A percentile compares a stretch with the other conserved stretches of the same genome.
Evolutionary conservation across 2,113 vertebrate genomes (phyloP).

Genomic region (Nibea coibor): DNA sequence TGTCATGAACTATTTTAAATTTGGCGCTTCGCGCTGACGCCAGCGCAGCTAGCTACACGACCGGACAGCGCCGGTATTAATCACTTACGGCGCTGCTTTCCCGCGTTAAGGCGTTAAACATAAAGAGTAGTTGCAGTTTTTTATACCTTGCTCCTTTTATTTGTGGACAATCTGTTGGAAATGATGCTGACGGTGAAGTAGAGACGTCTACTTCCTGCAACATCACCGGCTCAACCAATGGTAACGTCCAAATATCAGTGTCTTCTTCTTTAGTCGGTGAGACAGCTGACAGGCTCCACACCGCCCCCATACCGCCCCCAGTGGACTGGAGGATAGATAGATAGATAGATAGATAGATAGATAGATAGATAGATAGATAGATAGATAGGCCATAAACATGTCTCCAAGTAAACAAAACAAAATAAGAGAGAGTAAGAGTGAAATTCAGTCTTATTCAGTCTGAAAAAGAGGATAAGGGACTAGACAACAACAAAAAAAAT

Average conservation of each 20-base stretch:
- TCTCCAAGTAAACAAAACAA: no score
- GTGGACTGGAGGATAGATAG: neutral
- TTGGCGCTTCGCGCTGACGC: slow-evolving; percentile 58
- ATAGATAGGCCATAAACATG: no score
- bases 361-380: no score
- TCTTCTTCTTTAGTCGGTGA: neutral
- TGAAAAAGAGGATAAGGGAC: no score
- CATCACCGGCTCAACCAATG: slow-evolving; percentile 44
- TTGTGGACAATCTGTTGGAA: neutral
- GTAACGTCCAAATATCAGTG: neutral
- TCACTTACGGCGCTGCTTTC: neutral
- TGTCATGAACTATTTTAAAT: slow-evolving; percentile 53
- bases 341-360: no score
- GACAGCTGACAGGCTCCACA: neutral
- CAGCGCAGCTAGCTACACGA: neutral
- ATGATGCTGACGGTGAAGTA: neutral
- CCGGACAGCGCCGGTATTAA: fast-evolving
- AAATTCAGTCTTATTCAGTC: neutral
- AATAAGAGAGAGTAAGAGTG: no score
- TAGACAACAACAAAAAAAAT: no score
- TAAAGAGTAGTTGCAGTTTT: fast-evolving
- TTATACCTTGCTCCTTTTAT: neutral
- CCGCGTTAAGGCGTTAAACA: fast-evolving
- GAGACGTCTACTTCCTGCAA: slow-evolving; percentile 48
- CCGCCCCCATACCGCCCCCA: neutral